A percentile compares a stretch with the other conserved stretches of the same genome.
These are phyloP conservation scores for Unio delphinus DNA, from an alignment of 2,888 invertebrate species.

Conservation along the genomic window DNA sequence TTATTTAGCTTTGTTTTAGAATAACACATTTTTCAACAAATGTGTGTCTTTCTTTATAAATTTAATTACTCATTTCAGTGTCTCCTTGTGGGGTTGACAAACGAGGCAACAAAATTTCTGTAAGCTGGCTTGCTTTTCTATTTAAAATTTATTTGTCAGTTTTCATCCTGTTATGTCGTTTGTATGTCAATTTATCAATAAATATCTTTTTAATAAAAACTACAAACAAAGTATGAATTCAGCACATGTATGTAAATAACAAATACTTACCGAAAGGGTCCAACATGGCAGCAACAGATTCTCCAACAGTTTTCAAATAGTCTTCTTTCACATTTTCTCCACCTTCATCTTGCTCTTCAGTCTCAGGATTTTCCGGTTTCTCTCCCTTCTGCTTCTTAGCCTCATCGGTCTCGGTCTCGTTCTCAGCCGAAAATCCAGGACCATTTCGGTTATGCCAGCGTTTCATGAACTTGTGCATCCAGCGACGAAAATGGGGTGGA, in stretches of 20 bases:
- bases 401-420: conserved; percentile 12
- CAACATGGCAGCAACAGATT: conserved; percentile 73
- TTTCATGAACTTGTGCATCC: conserved; percentile 61
- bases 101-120: no score
- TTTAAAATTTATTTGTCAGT: no score
- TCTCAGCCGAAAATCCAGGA: conserved; percentile 22
- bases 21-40: no score
- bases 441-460: conserved; percentile 47
- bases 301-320: conserved; percentile 72
- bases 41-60: no score
- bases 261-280: conserved; percentile 73
- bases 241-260: neutral
- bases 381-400: conserved; percentile 21
- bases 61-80: no score
- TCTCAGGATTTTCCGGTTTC: conserved; percentile 21
- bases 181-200: no score
- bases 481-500: conserved; percentile 62
- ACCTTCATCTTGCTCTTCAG: conserved; percentile 21
- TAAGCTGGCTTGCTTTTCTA: no score
- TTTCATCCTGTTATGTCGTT: no score
- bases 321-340: conserved; percentile 48
- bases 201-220: no score
- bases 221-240: no score
- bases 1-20: no score
- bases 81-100: no score